Conservation (phyloP, 2,888 invertebrate genomes). For the Morpho helenor region DNA sequence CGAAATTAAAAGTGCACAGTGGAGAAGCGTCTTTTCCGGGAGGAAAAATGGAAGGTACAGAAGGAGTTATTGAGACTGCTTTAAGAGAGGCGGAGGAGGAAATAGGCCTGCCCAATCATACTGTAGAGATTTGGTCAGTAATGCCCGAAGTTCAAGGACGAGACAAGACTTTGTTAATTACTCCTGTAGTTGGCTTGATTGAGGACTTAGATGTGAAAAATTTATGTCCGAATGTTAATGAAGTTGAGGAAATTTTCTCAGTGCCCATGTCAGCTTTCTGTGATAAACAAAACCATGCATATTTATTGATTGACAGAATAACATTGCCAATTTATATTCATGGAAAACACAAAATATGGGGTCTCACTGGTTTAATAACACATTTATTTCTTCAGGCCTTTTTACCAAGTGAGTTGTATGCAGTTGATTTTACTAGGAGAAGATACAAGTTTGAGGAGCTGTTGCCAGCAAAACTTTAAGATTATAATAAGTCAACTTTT, state of each 20-base stretch:
- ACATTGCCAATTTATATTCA: slow-evolving; percentile 78
- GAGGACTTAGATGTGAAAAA: slow-evolving; percentile 68
- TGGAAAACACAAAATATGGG: slow-evolving; percentile 83
- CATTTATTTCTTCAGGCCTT: slow-evolving; percentile 78
- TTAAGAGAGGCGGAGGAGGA: slow-evolving; percentile 94
- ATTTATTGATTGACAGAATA: slow-evolving; percentile 79
- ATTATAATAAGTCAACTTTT: too few relatives aligned
- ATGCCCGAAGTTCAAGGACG: slow-evolving; percentile 51
- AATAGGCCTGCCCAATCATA: slow-evolving; percentile 82
- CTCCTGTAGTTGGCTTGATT: slow-evolving; percentile 84
- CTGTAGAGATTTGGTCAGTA: slow-evolving; percentile 84
- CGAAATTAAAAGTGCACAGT: slow-evolving; percentile 84
- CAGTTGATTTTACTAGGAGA: slow-evolving; percentile 48
- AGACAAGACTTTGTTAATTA: slow-evolving; percentile 76
- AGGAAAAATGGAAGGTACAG: slow-evolving; percentile 85
- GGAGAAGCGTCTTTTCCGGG: slow-evolving; percentile 95
- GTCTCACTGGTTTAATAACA: slow-evolving; percentile 88
- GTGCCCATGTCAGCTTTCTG: slow-evolving; percentile 83
- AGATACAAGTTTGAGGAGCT: slow-evolving; percentile 47
- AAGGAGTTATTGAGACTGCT: slow-evolving; percentile 84
- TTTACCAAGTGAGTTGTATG: slow-evolving; percentile 47
- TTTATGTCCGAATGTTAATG: slow-evolving; percentile 81
- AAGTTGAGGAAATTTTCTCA: slow-evolving; percentile 89
- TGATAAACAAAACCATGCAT: slow-evolving; percentile 76
- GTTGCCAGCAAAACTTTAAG: slow-evolving; percentile 50